Conservation (phyloP, 2,113 vertebrate genomes). For the Lanius ludovicianus region DNA sequence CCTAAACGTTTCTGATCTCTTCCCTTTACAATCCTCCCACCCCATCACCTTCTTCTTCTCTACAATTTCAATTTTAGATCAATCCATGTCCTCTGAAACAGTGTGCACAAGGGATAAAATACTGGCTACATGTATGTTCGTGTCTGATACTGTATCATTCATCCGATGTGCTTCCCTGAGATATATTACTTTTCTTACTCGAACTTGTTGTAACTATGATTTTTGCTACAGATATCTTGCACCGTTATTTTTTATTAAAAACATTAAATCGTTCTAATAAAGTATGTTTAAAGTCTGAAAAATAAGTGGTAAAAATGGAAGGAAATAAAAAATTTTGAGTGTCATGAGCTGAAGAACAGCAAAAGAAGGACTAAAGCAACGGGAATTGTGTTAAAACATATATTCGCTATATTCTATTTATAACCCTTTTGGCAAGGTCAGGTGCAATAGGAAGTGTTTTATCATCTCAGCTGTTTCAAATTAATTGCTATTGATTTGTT, state of each 20-base stretch:
- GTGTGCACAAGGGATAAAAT: not conserved
- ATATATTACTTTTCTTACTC: not conserved
- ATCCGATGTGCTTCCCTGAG: not conserved
- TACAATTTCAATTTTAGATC: not conserved
- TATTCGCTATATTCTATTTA: not conserved
- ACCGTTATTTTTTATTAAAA: not conserved
- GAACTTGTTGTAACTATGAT: not conserved
- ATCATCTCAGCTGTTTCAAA: constrained; percentile 36
- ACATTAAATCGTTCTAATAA: not conserved
- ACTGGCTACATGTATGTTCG: not conserved
- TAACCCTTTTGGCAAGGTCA: not conserved
- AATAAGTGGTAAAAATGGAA: not conserved
- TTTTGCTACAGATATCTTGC: not conserved
- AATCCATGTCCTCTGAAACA: not conserved
- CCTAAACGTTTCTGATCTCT: constrained; percentile 25
- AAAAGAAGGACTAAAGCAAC: not conserved
- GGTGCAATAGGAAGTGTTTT: constrained; percentile 15
- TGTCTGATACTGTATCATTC: not conserved
- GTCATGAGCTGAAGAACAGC: not conserved
- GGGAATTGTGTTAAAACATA: not conserved
- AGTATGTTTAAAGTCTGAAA: not conserved
- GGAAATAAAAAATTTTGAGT: not conserved
- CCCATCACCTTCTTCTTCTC: constrained; percentile 5
- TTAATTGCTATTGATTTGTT: constrained; percentile 54
- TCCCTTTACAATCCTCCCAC: not conserved